Conservation (phyloP, 2,888 invertebrate genomes). For the Lepas anatifera region DNA sequence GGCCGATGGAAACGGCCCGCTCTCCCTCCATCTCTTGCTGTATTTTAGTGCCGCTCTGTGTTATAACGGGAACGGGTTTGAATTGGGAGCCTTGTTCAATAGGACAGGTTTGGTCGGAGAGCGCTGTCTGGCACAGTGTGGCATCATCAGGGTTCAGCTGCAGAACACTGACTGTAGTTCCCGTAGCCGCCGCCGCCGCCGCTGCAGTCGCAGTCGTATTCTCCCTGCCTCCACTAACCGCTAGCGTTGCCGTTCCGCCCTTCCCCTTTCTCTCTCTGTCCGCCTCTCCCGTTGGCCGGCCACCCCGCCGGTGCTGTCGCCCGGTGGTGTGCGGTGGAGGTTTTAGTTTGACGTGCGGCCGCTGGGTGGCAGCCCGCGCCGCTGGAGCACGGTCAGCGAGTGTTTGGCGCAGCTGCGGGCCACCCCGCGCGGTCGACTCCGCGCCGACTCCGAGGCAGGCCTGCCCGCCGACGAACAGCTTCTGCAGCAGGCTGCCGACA, state of each 20-base stretch:
- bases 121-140: no score
- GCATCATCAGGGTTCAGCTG: no score
- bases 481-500: background rate
- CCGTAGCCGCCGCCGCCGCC: no score
- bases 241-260: background rate
- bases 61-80: no score
- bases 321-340: background rate
- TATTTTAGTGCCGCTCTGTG: no score
- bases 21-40: no score
- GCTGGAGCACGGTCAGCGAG: constrained; percentile 6
- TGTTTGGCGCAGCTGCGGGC: background rate
- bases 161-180: no score
- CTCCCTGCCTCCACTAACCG: background rate
- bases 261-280: background rate
- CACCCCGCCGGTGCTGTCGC: background rate
- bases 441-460: background rate
- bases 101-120: no score
- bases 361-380: background rate
- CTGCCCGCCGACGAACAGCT: background rate
- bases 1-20: no score
- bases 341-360: background rate
- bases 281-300: background rate
- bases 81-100: no score
- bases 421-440: background rate
- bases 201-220: no score